Percentiles rank a stretch among this genome's conserved stretches.
Conservation (phyloP, 2,888 invertebrate genomes). For the Leptinotarsa rubiginosa region DNA sequence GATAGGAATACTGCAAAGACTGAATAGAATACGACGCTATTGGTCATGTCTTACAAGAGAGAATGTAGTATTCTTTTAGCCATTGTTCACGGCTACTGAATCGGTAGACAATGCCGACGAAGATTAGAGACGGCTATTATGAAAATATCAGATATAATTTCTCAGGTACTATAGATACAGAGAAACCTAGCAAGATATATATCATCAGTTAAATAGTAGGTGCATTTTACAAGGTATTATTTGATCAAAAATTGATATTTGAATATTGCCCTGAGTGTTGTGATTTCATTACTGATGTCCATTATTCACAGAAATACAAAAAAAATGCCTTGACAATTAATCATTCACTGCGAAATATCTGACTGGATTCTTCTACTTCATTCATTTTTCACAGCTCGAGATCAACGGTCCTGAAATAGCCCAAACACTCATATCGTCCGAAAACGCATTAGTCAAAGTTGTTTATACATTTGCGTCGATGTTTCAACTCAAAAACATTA, state of each 20-base stretch:
- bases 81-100: no score
- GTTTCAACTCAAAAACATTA: conserved; percentile 35
- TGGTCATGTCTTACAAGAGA: no score
- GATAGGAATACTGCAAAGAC: no score
- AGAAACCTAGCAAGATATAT: no score
- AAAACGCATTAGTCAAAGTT: conserved; percentile 40
- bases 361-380: neutral
- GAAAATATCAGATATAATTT: no score
- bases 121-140: no score
- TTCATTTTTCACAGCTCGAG: conserved; percentile 28
- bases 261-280: neutral
- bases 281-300: neutral
- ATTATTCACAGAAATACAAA: neutral
- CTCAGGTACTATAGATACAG: no score
- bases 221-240: no score
- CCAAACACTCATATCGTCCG: conserved; percentile 26
- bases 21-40: no score
- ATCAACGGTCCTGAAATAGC: conserved; percentile 29
- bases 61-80: no score
- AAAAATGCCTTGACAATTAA: neutral
- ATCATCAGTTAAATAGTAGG: no score
- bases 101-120: no score
- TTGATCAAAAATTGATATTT: neutral
- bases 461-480: conserved; percentile 39
- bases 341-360: conserved; percentile 3